Percentiles rank a stretch among this genome's conserved stretches.
phyloP scores from a whole-genome alignment of 2,888 invertebrate species.

The Halocaridina rubra region DNA sequence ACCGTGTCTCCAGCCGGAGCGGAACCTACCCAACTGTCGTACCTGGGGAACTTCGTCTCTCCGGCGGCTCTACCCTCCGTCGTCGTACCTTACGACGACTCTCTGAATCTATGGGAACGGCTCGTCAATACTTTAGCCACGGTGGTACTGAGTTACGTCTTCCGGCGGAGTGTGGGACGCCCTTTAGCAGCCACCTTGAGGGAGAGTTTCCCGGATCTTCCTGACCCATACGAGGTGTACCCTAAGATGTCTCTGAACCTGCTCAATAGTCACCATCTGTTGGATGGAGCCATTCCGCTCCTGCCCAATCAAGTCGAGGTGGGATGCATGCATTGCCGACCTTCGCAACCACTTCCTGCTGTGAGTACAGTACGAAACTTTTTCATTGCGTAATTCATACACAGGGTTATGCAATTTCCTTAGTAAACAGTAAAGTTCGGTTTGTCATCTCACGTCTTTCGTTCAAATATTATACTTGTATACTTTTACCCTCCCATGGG shows the following conservation, averaged over 20 bases:
- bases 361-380: background rate
- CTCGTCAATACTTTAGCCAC: slow-evolving; percentile 53
- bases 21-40: slow-evolving; percentile 54
- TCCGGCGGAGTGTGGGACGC: slow-evolving; percentile 31
- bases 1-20: slow-evolving; percentile 45
- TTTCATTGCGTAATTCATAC: background rate
- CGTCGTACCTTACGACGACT: slow-evolving; percentile 44
- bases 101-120: slow-evolving; percentile 52
- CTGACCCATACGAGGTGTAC: slow-evolving; percentile 43
- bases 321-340: slow-evolving; percentile 50
- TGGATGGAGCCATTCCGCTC: slow-evolving; percentile 56
- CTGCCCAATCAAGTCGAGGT: slow-evolving; percentile 62
- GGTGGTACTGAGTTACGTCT: slow-evolving; percentile 35
- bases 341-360: slow-evolving; percentile 21
- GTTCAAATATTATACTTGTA: too few species aligned
- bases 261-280: slow-evolving; percentile 51
- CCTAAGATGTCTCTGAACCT: slow-evolving; percentile 42
- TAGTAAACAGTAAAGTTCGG: background rate
- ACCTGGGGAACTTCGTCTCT: slow-evolving; percentile 56
- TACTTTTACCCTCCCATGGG: background rate
- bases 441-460: too few species aligned
- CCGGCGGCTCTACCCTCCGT: slow-evolving; percentile 57
- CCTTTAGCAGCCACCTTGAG: slow-evolving; percentile 35
- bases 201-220: slow-evolving; percentile 54
- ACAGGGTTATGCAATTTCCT: background rate